Base-by-base conservation (phyloP, 2,888 invertebrate genomes). In the Rhaphigaster nebulosa region DNA sequence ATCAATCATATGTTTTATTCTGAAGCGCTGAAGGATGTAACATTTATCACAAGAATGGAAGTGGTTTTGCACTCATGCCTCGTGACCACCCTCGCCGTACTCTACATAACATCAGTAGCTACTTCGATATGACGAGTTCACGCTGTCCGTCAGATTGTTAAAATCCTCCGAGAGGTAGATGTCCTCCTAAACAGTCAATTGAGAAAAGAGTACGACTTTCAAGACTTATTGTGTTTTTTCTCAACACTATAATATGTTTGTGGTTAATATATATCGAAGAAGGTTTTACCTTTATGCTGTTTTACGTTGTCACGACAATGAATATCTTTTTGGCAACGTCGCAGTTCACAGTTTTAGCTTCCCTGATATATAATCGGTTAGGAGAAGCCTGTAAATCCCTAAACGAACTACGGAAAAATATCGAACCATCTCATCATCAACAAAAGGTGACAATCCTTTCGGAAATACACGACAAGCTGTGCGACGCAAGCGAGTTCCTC, bases 281-380 rank as follows among this genome's bases (percentile, higher is more conserved):
- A 38, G 1, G 20, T 23, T 38, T 38, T 38, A 23, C 6, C 20
- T 20, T 1, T 20, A 38, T 5, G 6, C 23, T 76, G 0, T 76
- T 29, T 38, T 38, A 38, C 8, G 34, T 10, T 23, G 26, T 76
- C 3, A 76, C 8, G 26, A 76, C 70, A 38, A 38, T 15, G 20
- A 76, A 76, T 23, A 76, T 8, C 4, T 76, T 6, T 38, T 76
- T 76, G 70, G 26, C 70, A 20, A 38, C 34, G 3, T 34, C 38
- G 70, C 70, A 76, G 34, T 76, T 76, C 38, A 38, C 70, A 18
- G 70, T 76, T 76, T 76, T 76, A 23, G 20, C 70, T 76, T 76
- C 70, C 1, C 2, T 76, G 34, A 76, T 76, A 34, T 38, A 18
- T 20, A 76, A 76, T 23, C 26, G 70, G 15, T 23, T 76, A 76